Base-by-base conservation (phyloP, 2,888 invertebrate species). In the Agrotis puta region DNA sequence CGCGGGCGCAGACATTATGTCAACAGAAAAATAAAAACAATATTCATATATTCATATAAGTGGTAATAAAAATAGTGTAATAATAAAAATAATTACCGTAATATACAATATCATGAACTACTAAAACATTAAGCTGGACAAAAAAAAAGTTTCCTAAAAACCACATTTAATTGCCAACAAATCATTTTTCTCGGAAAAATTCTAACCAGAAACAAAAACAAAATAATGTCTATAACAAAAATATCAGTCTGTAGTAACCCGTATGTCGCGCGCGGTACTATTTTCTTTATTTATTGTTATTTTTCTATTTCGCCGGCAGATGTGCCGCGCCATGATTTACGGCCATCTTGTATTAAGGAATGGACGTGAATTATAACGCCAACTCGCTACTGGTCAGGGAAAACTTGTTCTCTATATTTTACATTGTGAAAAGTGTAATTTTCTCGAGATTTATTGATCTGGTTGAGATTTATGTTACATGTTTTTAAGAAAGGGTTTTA, bases 271-370 rank as follows among this genome's bases (percentile, higher is more conserved):
- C 84, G 74, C 83, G 74, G 83, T 83, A 85, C 85, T 86, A 86
- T 88, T 90, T 91, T 89, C 91, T 90, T 92, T 95, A 95, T 96
- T 96, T 95, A 96, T 95, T 95, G 95, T 96, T 96, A 96, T 96
- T 96, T 96, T 96, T 95, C 95, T 96, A 95, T 96, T 96, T 95
- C 91, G 93, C 89, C 93, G 93, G 95, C 95, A 96, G 95, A 96
- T 96, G 95, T 95, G 94, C 94, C 92, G 86, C 85, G 84, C 73
- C 82, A 91, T 96, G 95, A 96, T 95, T 95, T 96, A 95, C 95
- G 92, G 89, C 84, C 88, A 86, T 86, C 89, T 88, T 87, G 94
- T 95, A 95, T 95, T 95, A 94, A 90, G 92, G 90, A 91, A 91
- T 33, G 81, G 69, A 82, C 90, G 91, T 92, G 92, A 94, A 93